Base-by-base conservation (phyloP, 92 coral and sea anemone genomes). In the Porites divaricata region DNA sequence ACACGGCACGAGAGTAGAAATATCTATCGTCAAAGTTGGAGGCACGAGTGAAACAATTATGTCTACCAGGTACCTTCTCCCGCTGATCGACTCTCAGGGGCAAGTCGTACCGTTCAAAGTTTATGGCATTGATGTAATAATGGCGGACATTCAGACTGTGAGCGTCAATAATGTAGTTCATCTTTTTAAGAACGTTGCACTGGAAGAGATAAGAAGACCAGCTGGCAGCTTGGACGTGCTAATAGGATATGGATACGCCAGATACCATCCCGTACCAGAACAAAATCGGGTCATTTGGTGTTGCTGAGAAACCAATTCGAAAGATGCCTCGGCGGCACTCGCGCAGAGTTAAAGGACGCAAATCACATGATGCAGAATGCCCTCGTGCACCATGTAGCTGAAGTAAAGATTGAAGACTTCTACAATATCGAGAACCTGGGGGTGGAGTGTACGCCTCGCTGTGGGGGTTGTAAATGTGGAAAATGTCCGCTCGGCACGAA, bases 391-490 rank as follows among this genome's bases (percentile, higher is more conserved):
- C 49, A 63, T 20, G 12, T 63, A 19, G 25, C 75, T 49, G 76
- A 74, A 6, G 63, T 14, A 53, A 53, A 10, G 15, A 53, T 53
- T 14, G 58, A 53, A 53, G 58, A 53, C 58, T 53, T 53, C 58
- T 53, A 53, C 58, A 53, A 53, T 14, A 53, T 53, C 2, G 58
- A 53, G 58, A 53, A 53, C 15, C 15, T 53, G 58, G 58, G 1
- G 58, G 58, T 85, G 69, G 52, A 77, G 16, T 76, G 88, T 68
- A 65, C 48, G 23, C 88, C 88, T 14, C 67, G 64, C 23, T 88
- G 91, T 59, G 88, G 91, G 23, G 80, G 91, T 17, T 88, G 91
- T 51, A 88, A 88, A 76, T 81, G 91, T 64, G 91, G 88, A 6
- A 77, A 74, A 54, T 88, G 91, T 77, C 11, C 12, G 12, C 58